Base-by-base conservation (phyloP, 1,140 invertebrate species). In the Muscidifurax raptorellus region DNA sequence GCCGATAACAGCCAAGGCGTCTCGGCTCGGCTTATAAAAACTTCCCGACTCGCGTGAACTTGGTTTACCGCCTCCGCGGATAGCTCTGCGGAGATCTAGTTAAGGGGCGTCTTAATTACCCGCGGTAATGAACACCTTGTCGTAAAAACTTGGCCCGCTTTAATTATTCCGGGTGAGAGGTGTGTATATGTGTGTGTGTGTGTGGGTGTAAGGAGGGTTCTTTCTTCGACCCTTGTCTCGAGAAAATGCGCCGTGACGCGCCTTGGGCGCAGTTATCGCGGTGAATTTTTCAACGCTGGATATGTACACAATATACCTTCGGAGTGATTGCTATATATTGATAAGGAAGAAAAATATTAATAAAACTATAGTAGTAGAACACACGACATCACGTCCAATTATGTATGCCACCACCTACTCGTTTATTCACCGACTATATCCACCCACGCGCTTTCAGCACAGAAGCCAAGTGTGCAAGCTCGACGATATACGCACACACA, bases 121-220 rank as follows among this genome's bases (percentile, higher is more conserved):
- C 92, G 91, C 89, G 90, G 92, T 93, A 93, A 93, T 93, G 92
- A 93, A 93, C 92, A 93, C 92, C 92, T 93, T 93, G 92, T 93
- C 92, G 92, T 93, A 93, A 93, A 93, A 93, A 93, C 91, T 93
- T 91, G 91, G 89, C 89, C 90, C 89, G 88, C 90, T 93, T 93
- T 93, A 93, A 93, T 93, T 93, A 93, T 93, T 93, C 91, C 89
- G 86, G 88, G 22, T 59, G 6, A 59, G 18, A 18, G 12, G 44
- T 47, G 44, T 47, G 3, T 40, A 9, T 40, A 40, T 40, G 44
- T 47, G 44, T 47, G 44, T 13, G 52, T 4, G 85, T 77, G 72
- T 83, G 80, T 83, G n/a, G 18, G 22, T 4, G 30, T 28, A n/a
- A n/a, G 7, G 80, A 27, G 69, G 28, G 52, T 66, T 66, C 52